Base-by-base conservation (phyloP, 2,888 invertebrate genomes). In the Aphidius colemani region DNA sequence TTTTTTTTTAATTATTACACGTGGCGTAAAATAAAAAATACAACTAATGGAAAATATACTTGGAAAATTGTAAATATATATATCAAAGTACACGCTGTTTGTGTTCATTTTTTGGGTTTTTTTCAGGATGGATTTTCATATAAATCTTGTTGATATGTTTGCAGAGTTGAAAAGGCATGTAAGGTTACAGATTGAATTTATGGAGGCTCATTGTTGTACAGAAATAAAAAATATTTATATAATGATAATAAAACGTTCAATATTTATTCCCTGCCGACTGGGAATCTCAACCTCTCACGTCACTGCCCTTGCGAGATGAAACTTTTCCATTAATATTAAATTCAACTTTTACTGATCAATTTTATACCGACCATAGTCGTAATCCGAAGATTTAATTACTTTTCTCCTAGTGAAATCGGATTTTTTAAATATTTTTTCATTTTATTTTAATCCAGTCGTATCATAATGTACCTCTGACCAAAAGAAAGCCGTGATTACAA, bases 371-470 rank as follows among this genome's bases (percentile, higher is more conserved):
- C 6, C 10, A 13, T 18, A 18, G 9, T 55, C 9, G 49, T 58
- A 45, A 63, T 63, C 51, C 53, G 18, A 55, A 58, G 44, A 41
- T 58, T 58, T 63, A 53, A 63, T 58, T 63, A 58, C 58, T 53
- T 58, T 58, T 30, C 30, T 30, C 30, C 6, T 48, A 13, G 48
- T 48, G 43, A 7, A 43, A 43, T 55, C 43, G 43, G 55, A 55
- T 55, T 43, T 55, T 63, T 63, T 44, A 7, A 13, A 45, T 39
- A 11, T 55, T 48, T n/a, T 46, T 44, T 18, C 45, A 46, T 63
- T 43, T 39, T 58, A 30, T 18, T 55, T 18, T 44, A 13, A 43
- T 40, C 41, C 10, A 48, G 13, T 48, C 7, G 48, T 48, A 13
- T 13, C 13, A 7, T 11, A 55, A 18, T 55, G 44, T 44, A 44